Evolutionary conservation across 1,140 invertebrate species (phyloP).

Genomic region (Cydia strobilella): DNA sequence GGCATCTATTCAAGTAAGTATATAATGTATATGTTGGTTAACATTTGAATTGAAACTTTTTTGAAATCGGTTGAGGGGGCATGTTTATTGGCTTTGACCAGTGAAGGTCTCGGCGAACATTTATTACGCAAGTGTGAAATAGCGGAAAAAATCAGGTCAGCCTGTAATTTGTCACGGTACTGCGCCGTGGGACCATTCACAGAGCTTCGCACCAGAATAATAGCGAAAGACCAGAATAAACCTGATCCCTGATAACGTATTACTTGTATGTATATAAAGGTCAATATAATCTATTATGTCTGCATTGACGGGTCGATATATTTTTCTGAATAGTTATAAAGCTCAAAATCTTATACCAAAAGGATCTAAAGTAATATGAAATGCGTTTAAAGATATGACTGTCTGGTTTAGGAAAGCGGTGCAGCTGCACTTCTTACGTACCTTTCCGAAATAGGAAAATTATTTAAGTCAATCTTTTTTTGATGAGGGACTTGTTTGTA

Average conservation of each 20-base stretch:
- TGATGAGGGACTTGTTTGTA: no score
- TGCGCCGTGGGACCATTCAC: background rate
- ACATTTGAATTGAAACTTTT: background rate
- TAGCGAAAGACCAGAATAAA: background rate
- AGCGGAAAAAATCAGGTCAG: slow-evolving; percentile 16
- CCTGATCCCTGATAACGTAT: background rate
- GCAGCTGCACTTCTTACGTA: background rate
- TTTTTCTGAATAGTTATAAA: background rate
- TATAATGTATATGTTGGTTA: no score
- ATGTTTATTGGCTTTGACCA: background rate
- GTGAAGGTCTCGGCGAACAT: background rate
- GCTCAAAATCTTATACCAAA: background rate
- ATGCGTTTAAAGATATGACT: background rate
- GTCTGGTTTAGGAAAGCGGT: background rate
- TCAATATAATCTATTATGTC: background rate
- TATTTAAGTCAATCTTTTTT: no score
- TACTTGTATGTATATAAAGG: background rate
- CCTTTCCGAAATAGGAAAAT: no score
- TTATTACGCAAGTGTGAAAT: slow-evolving; percentile 21
- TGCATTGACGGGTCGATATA: background rate
- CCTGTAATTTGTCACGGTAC: slow-evolving; percentile 17
- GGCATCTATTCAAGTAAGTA: no score
- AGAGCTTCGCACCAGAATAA: background rate
- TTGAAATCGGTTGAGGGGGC: slow-evolving; percentile 1
- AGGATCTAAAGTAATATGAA: background rate